Conservation (phyloP, 2,888 invertebrate genomes). For the Campopleginae sp. region DNA sequence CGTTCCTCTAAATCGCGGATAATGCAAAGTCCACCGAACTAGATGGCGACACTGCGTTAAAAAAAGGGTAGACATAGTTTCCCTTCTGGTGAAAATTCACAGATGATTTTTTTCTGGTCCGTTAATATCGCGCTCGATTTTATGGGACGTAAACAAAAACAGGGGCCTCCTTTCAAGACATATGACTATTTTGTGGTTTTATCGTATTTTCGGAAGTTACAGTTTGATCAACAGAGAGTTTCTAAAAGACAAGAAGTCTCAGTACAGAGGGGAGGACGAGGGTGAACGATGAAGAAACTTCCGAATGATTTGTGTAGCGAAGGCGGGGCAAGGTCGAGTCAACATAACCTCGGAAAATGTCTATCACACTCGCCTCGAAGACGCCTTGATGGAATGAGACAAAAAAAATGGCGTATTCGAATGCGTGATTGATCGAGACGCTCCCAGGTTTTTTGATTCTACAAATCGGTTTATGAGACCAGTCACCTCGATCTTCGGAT, state of each 20-base stretch:
- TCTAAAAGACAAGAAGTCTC: neutral
- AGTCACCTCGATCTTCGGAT: neutral
- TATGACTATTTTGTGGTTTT: neutral
- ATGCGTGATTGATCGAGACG: constrained; percentile 15
- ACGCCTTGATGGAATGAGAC: constrained; percentile 12
- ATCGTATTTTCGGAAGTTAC: constrained; percentile 8
- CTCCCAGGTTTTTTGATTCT: constrained; percentile 23
- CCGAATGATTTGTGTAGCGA: constrained; percentile 19
- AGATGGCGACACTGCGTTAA: neutral
- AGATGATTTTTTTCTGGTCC: neutral
- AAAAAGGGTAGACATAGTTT: neutral
- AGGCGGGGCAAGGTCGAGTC: constrained; percentile 22
- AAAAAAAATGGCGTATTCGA: constrained; percentile 6
- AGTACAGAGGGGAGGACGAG: neutral
- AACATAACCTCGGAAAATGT: constrained; percentile 33
- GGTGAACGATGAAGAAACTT: constrained; percentile 5
- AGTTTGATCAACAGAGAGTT: constrained; percentile 1
- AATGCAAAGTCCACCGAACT: neutral
- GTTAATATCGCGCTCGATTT: neutral
- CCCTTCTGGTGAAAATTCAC: neutral
- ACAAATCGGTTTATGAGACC: neutral
- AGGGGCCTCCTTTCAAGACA: neutral
- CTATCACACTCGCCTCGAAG: constrained; percentile 22
- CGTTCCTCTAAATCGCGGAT: neutral
- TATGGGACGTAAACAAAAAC: neutral